Base-by-base conservation (phyloP, 1,140 invertebrate species). In the Drosophila kohkoa region DNA sequence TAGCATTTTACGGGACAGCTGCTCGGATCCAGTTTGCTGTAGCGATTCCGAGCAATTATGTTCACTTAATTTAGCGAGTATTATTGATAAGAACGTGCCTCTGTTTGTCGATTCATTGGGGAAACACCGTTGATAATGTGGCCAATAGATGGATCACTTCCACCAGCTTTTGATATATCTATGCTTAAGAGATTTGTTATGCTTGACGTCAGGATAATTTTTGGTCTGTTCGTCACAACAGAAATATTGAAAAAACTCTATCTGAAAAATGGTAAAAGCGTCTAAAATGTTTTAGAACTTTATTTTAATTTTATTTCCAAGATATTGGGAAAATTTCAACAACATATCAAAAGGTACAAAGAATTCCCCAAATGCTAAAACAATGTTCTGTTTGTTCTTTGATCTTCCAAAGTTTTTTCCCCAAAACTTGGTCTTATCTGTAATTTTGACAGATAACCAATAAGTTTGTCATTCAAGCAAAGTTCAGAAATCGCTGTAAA, bases 71-170 rank as follows among this genome's bases (percentile, higher is more conserved):
- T 11, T 41, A 7, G 20, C 13, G 16, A 32, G 16, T 65, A 38
- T 41, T 13, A 46, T 43, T 69, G 72, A 75, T 75, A 75, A 75
- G 51, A 49, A 49, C 51, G 7, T 16, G 46, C 25, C 62, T 7
- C 30, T 2, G 25, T 5, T 25, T 38, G 54, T 20, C 43, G 49
- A 57, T 70, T 75, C 66, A 64, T 64, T 69, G 58, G 72, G 72
- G 72, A 66, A 75, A 75, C 70, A 75, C 72, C 72, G 32, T 28
- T 49, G 72, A 45, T 70, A 69, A 41, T 54, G 25, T n/a, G 65
- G 7, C 5, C 7, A 41, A 57, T 57, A 49, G 32, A 32, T 63
- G 55, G 65, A 63, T 75, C n/a, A 28, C 28, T 32, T 62, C 41
- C 46, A 7, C 8, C 6, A 20, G 15, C 3, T 1, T 51, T 13